These are phyloP conservation scores for Mesopsocus fuscifrons DNA, from an alignment of 2,888 invertebrate species.

Conservation along the genomic window DNA sequence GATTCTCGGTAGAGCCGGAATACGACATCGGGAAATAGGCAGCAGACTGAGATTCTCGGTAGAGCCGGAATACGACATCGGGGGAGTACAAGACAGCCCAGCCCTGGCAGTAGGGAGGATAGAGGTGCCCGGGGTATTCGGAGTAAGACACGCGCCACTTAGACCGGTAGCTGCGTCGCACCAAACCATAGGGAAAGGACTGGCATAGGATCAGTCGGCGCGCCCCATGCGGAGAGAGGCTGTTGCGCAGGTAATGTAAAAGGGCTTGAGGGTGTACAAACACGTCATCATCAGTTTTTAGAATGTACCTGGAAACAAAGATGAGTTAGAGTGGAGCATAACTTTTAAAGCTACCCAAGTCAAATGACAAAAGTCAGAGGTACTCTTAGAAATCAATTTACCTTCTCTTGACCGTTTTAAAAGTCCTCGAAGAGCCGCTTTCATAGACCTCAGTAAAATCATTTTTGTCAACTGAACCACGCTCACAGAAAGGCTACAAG, in stretches of 20 bases:
- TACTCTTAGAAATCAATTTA: too few relatives aligned
- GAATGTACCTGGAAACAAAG: slow-evolving; percentile 26
- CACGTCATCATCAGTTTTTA: slow-evolving; percentile 30
- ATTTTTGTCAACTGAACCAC: too few relatives aligned
- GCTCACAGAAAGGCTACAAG: too few relatives aligned
- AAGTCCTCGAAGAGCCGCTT: too few relatives aligned
- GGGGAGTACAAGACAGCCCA: slow-evolving; percentile 47
- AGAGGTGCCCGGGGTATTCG: slow-evolving; percentile 41
- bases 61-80: slow-evolving; percentile 36
- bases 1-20: slow-evolving; percentile 36
- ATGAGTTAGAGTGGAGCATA: too few relatives aligned
- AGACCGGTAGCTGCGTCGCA: slow-evolving; percentile 38
- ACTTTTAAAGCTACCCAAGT: too few relatives aligned
- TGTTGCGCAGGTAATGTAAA: slow-evolving; percentile 28
- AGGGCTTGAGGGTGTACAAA: slow-evolving; percentile 27
- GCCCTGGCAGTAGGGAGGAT: slow-evolving; percentile 60
- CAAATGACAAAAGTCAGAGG: too few relatives aligned
- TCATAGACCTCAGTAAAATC: too few relatives aligned
- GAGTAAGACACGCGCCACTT: slow-evolving; percentile 56
- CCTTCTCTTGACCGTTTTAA: too few relatives aligned
- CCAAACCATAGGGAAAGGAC: slow-evolving; percentile 28
- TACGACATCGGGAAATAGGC: slow-evolving; percentile 61
- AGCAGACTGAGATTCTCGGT: slow-evolving; percentile 35
- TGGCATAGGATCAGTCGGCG: slow-evolving; percentile 39
- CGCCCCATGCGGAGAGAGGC: slow-evolving; percentile 38